A percentile compares a stretch with the other conserved stretches of the same genome.
Evolutionary conservation across 2,113 vertebrate species (phyloP).

Genomic region (Epinephelus cyanopodus): DNA sequence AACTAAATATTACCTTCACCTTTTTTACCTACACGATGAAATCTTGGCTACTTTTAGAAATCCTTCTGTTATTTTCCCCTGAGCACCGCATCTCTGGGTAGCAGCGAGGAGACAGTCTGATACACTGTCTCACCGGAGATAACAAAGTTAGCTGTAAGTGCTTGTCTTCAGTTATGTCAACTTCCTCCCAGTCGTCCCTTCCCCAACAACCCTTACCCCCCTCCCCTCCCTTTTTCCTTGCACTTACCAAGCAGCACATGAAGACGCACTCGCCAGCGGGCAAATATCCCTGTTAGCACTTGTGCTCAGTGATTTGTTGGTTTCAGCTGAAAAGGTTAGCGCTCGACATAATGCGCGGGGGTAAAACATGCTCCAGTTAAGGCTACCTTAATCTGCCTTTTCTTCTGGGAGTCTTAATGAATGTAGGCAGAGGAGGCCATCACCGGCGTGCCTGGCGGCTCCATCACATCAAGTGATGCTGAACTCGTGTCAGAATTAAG

Average conservation of each 20-base stretch:
- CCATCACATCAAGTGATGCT: slow-evolving; percentile 33
- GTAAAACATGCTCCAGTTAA: slow-evolving; percentile 67
- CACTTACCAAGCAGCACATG: slow-evolving; percentile 49
- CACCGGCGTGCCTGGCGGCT: slow-evolving; percentile 39
- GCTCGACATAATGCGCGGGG: slow-evolving; percentile 55
- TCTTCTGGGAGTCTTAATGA: slow-evolving; percentile 70
- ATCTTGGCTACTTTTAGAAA: slow-evolving; percentile 29
- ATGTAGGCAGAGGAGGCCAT: slow-evolving; percentile 45
- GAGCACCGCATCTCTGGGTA: slow-evolving; percentile 9
- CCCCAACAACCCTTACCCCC: slow-evolving; percentile 1
- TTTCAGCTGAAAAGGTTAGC: slow-evolving; percentile 76
- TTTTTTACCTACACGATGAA: slow-evolving; percentile 34
- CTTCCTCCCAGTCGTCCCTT: slow-evolving; percentile 22
- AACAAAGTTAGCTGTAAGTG: slow-evolving; percentile 66
- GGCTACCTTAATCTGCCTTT: slow-evolving; percentile 70
- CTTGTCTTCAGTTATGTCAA: slow-evolving; percentile 55
- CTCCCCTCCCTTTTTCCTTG: background rate
- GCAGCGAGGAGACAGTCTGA: slow-evolving; percentile 27
- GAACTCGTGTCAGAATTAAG: slow-evolving; percentile 61
- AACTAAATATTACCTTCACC: slow-evolving; percentile 52
- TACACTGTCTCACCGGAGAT: slow-evolving; percentile 33
- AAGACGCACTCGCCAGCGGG: slow-evolving; percentile 33
- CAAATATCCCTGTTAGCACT: slow-evolving; percentile 61
- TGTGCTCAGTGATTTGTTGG: slow-evolving; percentile 72
- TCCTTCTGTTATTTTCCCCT: background rate